These are phyloP conservation scores for Rhagonycha fulva DNA, from an alignment of 2,888 invertebrate genomes.

Conservation along the genomic window DNA sequence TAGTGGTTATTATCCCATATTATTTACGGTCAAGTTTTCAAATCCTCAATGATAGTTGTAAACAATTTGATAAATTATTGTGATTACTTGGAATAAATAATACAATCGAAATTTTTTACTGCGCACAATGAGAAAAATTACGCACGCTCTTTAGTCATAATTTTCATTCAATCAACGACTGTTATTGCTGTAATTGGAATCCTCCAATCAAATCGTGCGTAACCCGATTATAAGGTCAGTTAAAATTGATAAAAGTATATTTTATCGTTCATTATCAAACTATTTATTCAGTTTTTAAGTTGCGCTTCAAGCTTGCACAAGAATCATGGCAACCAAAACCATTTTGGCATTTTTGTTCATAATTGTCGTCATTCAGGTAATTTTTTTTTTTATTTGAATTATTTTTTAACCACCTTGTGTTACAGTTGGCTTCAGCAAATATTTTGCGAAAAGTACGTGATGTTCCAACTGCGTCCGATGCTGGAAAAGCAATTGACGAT, in stretches of 20 bases:
- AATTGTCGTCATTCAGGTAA: not conserved
- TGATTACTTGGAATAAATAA: not conserved
- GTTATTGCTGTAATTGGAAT: not conserved
- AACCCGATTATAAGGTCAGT: not conserved
- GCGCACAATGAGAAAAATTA: not conserved
- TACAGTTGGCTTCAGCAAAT: not conserved
- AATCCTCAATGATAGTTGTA: not conserved
- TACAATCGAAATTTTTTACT: not conserved
- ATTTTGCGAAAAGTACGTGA: not conserved
- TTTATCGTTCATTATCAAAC: not conserved
- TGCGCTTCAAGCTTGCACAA: not conserved
- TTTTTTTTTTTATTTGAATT: not conserved
- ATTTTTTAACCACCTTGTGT: not conserved
- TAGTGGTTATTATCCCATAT: not conserved
- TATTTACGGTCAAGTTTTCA: not conserved
- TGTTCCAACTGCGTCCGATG: not conserved
- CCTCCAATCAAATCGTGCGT: not conserved
- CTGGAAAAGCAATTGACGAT: not conserved
- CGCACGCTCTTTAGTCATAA: not conserved
- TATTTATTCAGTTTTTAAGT: not conserved
- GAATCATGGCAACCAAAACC: not conserved
- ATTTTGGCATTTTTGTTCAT: not conserved
- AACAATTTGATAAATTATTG: not conserved
- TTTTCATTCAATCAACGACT: not conserved
- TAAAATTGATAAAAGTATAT: not conserved